These are phyloP conservation scores for Paralichthys olivaceus DNA, from an alignment of 2,113 vertebrate species.

Conservation along the genomic window DNA sequence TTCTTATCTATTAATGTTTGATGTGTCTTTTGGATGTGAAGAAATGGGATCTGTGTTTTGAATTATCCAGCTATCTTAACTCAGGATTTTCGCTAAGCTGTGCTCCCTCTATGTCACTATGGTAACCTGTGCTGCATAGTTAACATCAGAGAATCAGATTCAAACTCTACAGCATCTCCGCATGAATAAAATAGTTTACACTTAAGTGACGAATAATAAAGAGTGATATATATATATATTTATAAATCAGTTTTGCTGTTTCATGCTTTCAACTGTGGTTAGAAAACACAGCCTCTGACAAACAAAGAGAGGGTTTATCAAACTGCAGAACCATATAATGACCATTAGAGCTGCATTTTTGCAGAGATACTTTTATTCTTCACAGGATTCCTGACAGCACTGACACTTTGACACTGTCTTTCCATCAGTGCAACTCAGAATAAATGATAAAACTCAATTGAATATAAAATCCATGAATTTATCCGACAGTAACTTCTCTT, in stretches of 20 bases:
- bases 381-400: background rate
- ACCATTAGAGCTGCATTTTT: background rate
- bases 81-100: background rate
- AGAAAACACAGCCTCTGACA: background rate
- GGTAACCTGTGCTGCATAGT: background rate
- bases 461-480: background rate
- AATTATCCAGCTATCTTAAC: background rate
- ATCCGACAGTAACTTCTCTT: background rate
- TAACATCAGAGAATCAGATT: background rate
- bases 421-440: background rate
- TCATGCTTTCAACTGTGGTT: background rate
- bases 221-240: no score
- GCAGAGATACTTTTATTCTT: no score
- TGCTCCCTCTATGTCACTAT: background rate
- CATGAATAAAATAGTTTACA: no score
- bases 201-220: background rate
- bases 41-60: background rate
- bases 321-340: no score
- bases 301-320: background rate
- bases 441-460: background rate
- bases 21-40: background rate
- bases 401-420: background rate
- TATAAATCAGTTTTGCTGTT: background rate
- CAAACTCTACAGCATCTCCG: no score
- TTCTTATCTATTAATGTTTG: slow-evolving; percentile 1